These are phyloP conservation scores for Tokudaia muenninki DNA, from an alignment of 2,797 vertebrate genomes.

Conservation along the genomic window DNA sequence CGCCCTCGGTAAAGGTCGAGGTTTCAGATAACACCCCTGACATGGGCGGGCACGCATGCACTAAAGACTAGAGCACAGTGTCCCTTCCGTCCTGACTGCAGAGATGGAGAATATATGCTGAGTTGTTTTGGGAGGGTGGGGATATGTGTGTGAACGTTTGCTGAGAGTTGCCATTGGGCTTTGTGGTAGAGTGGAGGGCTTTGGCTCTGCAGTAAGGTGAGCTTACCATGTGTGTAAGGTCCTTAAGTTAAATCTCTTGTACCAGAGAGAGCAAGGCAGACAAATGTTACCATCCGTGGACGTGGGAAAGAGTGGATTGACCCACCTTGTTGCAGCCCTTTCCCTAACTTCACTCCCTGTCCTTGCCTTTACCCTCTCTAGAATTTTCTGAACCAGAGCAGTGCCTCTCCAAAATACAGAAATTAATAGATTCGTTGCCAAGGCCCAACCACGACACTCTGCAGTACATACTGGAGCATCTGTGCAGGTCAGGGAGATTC, in stretches of 20 bases:
- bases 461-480: slow-evolving; percentile 92
- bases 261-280: not conserved
- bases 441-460: slow-evolving; percentile 92
- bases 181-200: not conserved
- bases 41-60: not conserved
- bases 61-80: not conserved
- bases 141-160: not conserved
- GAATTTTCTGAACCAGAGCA: slow-evolving; percentile 91
- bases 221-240: not conserved
- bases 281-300: not conserved
- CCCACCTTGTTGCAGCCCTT: not conserved
- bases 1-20: slow-evolving; percentile 89
- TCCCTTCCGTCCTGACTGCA: not conserved
- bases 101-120: not conserved
- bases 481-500: slow-evolving; percentile 89
- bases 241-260: not conserved
- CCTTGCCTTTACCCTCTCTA: slow-evolving; percentile 74
- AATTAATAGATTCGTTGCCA: slow-evolving; percentile 91
- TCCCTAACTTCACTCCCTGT: not conserved
- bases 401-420: slow-evolving; percentile 90
- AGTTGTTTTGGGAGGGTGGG: not conserved
- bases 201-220: not conserved
- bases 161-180: not conserved
- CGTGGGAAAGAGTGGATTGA: slow-evolving; percentile 10
- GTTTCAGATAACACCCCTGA: not conserved